A percentile compares a stretch with the other conserved stretches of the same genome.
phyloP scores from a whole-genome alignment of 2,797 vertebrate genomes.

The Brachymystax lenok region DNA sequence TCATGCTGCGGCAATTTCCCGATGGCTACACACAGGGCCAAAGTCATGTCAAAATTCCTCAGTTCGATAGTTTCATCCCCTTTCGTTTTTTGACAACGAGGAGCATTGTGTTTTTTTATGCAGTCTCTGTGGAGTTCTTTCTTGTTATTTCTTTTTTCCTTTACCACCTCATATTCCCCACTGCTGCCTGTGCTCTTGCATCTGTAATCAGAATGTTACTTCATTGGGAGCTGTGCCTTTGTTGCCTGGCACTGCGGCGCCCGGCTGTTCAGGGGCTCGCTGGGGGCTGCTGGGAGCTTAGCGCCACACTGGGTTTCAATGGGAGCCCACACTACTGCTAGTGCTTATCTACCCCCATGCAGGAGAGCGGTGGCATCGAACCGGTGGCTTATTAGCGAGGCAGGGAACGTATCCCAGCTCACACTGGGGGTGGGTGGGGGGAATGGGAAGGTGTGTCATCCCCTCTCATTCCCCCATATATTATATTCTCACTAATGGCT shows the following conservation, averaged over 20 bases:
- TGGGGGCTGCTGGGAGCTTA: conserved; percentile 67
- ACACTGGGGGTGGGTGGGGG: no score
- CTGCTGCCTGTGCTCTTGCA: conserved; percentile 62
- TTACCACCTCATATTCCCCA: conserved; percentile 68
- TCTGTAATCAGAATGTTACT: conserved; percentile 75
- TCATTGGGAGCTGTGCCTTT: conserved; percentile 63
- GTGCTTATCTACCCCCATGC: conserved; percentile 78
- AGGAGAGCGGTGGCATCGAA: conserved; percentile 76
- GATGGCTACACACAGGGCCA: no score
- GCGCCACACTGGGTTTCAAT: conserved; percentile 70
- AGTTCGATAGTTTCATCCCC: conserved; percentile 58
- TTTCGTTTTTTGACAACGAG: conserved; percentile 58
- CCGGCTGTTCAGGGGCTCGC: conserved; percentile 37
- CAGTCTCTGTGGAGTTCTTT: conserved; percentile 71
- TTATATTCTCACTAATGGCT: no score
- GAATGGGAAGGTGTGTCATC: no score
- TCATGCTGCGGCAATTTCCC: no score
- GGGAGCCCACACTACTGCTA: conserved; percentile 69
- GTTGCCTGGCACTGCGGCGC: conserved; percentile 51
- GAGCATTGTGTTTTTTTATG: conserved; percentile 72
- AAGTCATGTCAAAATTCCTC: conserved; percentile 23
- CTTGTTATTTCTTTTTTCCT: conserved; percentile 69
- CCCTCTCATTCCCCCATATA: no score
- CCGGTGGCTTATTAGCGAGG: conserved; percentile 79
- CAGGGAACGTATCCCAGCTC: conserved; percentile 71